Conservation (phyloP, 2,113 vertebrate genomes). For the Archocentrus centrarchus region DNA sequence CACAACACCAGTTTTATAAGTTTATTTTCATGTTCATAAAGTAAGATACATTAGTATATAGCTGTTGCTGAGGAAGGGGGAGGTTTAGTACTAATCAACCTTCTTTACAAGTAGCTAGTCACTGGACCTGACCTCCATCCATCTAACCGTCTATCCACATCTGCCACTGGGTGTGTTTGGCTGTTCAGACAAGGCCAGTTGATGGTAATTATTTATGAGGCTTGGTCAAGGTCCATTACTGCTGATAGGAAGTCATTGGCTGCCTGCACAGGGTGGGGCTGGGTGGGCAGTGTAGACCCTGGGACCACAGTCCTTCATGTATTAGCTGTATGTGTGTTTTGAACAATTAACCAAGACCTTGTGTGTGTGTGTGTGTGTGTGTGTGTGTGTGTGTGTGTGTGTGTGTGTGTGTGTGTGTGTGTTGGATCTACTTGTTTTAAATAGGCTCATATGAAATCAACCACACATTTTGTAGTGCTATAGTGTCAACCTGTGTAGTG, state of each 20-base stretch:
- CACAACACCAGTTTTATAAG: background rate
- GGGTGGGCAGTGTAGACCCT: constrained; percentile 53
- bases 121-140: constrained; percentile 18
- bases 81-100: constrained; percentile 2
- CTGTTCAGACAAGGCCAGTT: constrained; percentile 73
- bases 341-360: constrained; percentile 64
- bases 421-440: constrained; percentile 35
- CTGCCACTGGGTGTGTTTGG: constrained; percentile 48
- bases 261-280: constrained; percentile 51
- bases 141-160: constrained; percentile 19
- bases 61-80: background rate
- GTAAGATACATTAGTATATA: background rate
- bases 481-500: constrained; percentile 1
- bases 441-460: constrained; percentile 27
- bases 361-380: constrained; percentile 19
- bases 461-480: constrained; percentile 7
- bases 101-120: constrained; percentile 31
- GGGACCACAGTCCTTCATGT: constrained; percentile 57
- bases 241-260: constrained; percentile 78
- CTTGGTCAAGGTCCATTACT: constrained; percentile 80
- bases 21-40: background rate
- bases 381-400: constrained; percentile 17
- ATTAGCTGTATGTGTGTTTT: constrained; percentile 56
- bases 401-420: background rate
- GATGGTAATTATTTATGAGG: constrained; percentile 81